Evolutionary conservation across 2,113 vertebrate species (phyloP), one percentile per base, ranked within the genome.

Genomic region (Acanthisitta chloris): DNA sequence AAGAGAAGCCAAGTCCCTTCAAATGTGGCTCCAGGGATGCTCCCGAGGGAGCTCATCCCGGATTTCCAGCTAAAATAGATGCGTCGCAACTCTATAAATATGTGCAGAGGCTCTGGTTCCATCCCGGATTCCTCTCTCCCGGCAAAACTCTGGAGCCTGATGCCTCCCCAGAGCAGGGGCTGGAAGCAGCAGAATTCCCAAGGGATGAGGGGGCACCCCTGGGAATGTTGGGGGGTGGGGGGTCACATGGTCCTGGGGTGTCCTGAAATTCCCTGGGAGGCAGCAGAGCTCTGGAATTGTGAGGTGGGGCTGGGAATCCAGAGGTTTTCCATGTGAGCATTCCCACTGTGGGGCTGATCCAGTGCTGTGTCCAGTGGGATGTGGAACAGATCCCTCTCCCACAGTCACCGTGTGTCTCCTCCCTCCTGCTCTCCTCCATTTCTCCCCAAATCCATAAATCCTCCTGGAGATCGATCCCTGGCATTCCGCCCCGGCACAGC

Each of bases 51-150:
- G 82, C 70, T 84, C 86, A 55, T 58, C 90, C 92, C 10, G 6
- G 62, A 86, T 88, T 90, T 25, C 86, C 92, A 77, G 90, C 79
- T 88, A 52, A 96, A 94, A 94, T 92, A 92, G 64, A 49, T 76
- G 69, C 40, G 42, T 73, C 34, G 12, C 67, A 72, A 73, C 9
- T 43, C 94, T 92, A 90, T 92, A 96, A 96, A 96, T 92, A 90
- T 24, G 73, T 58, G 78, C 78, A 84, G 72, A 13, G 67, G 74
- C 33, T 10, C 70, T 61, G 12, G 19, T 31, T 69, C 81, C 43
- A 89, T 69, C 85, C 87, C 46, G 0, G 54, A 69, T 61, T 62
- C 40, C 26, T 23, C 52, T 57, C 57, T 76, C 88, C 88, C 48
- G 6, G 62, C 51, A 46, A 76, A 77, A 36, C 67, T 51, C 55